These are phyloP conservation scores for Pseudolycoriella hygida DNA, from an alignment of 2,888 invertebrate genomes.

Conservation along the genomic window DNA sequence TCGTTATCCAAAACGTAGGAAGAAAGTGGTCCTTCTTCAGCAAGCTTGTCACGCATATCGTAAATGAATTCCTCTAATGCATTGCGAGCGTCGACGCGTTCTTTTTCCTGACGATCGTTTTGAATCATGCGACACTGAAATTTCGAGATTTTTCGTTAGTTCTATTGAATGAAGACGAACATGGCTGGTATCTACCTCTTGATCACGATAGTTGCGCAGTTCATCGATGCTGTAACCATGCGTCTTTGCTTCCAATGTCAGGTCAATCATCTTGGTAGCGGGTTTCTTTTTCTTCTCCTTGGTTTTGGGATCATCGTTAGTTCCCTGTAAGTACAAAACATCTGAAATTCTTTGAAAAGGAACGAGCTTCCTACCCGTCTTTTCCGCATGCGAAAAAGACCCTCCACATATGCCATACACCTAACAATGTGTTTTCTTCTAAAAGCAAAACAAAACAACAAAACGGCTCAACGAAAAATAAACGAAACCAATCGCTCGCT, in stretches of 20 bases:
- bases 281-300: slow-evolving; percentile 64
- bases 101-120: slow-evolving; percentile 83
- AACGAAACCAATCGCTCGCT: background rate
- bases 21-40: slow-evolving; percentile 54
- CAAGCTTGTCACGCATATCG: slow-evolving; percentile 78
- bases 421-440: background rate
- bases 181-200: slow-evolving; percentile 40
- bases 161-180: background rate
- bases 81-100: slow-evolving; percentile 89
- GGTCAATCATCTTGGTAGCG: slow-evolving; percentile 60
- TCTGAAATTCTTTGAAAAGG: background rate
- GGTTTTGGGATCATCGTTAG: slow-evolving; percentile 31
- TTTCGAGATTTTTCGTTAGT: background rate
- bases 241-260: slow-evolving; percentile 63
- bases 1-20: slow-evolving; percentile 48
- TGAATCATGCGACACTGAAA: slow-evolving; percentile 58
- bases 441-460: background rate
- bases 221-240: slow-evolving; percentile 54
- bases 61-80: slow-evolving; percentile 97
- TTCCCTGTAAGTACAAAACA: background rate
- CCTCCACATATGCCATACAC: background rate
- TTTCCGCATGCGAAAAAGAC: background rate
- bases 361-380: background rate
- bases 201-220: slow-evolving; percentile 56
- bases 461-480: background rate